Conservation (phyloP, 2,888 invertebrate species). For the Drosophila falleni region DNA sequence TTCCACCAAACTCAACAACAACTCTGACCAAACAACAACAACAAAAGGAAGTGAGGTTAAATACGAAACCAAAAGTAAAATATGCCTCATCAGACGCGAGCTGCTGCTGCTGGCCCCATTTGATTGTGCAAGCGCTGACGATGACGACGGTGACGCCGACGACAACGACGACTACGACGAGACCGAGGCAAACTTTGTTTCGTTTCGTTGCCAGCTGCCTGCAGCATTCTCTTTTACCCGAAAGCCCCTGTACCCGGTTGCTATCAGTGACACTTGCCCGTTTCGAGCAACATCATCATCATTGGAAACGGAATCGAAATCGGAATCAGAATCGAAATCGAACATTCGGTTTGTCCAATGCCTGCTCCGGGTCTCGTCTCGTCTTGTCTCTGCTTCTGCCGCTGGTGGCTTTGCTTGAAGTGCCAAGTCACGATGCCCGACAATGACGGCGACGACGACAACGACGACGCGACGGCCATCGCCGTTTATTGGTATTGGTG, state of each 20-base stretch:
- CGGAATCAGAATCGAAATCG: too few species aligned
- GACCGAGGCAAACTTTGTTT: slow-evolving; percentile 52
- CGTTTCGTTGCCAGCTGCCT: slow-evolving; percentile 55
- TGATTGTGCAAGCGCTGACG: slow-evolving; percentile 70
- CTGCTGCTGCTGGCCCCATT: slow-evolving; percentile 54
- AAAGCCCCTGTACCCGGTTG: slow-evolving; percentile 15
- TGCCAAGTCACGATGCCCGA: slow-evolving; percentile 77
- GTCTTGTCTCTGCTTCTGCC: slow-evolving; percentile 14
- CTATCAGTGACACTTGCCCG: slow-evolving; percentile 40
- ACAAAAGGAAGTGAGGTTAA: slow-evolving; percentile 67
- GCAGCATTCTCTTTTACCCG: slow-evolving; percentile 38
- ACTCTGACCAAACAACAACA: slow-evolving; percentile 18
- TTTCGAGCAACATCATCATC: slow-evolving; percentile 60
- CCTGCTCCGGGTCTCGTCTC: slow-evolving; percentile 43
- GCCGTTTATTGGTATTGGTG: slow-evolving; percentile 69
- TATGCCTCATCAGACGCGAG: slow-evolving; percentile 61
- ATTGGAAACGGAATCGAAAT: slow-evolving; percentile 29
- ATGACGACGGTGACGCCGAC: slow-evolving; percentile 32
- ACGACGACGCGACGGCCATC: slow-evolving; percentile 47
- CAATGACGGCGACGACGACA: slow-evolving; percentile 39
- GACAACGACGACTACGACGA: slow-evolving; percentile 34
- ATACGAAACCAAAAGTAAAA: slow-evolving; percentile 66
- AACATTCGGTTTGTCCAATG: slow-evolving; percentile 43
- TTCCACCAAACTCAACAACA: slow-evolving; percentile 18
- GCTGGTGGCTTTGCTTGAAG: slow-evolving; percentile 52